Evolutionary conservation across 2,113 vertebrate species (phyloP).

Genomic region (Mesembrinibis cayennensis): DNA sequence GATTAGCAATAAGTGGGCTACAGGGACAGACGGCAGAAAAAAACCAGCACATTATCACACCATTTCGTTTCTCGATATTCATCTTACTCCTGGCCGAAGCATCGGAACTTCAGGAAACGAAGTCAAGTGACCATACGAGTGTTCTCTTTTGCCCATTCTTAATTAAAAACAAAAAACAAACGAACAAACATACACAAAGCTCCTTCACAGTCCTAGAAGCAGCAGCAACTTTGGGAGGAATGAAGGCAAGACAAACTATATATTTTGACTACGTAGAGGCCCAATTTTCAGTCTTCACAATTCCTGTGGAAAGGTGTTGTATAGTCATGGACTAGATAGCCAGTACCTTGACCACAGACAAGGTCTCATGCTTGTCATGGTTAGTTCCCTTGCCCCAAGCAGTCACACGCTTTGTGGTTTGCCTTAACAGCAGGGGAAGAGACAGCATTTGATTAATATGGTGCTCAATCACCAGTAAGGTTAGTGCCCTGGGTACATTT

Average conservation of each 20-base stretch:
- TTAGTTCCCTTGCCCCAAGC: background rate
- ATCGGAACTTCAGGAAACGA: background rate
- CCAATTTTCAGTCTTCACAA: background rate
- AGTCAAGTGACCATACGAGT: background rate
- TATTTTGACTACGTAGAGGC: background rate
- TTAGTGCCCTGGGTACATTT: background rate
- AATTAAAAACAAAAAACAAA: background rate
- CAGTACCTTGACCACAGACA: background rate
- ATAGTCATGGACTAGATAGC: background rate
- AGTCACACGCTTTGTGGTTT: slow-evolving; percentile 24
- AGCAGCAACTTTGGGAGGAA: background rate
- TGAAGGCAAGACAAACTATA: background rate
- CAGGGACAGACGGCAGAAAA: background rate
- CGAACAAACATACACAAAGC: background rate
- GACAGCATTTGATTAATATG: slow-evolving; percentile 31
- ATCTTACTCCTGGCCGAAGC: background rate
- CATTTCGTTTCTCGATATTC: background rate
- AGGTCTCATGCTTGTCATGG: background rate
- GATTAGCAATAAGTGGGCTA: background rate
- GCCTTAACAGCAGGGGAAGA: slow-evolving; percentile 7
- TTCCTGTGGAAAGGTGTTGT: background rate
- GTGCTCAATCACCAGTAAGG: slow-evolving; percentile 25
- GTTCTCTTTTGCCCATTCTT: background rate
- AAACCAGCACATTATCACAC: background rate
- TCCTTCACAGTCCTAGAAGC: background rate